Base-by-base conservation (phyloP, 1,140 invertebrate species). In the Drosophila aff. region DNA sequence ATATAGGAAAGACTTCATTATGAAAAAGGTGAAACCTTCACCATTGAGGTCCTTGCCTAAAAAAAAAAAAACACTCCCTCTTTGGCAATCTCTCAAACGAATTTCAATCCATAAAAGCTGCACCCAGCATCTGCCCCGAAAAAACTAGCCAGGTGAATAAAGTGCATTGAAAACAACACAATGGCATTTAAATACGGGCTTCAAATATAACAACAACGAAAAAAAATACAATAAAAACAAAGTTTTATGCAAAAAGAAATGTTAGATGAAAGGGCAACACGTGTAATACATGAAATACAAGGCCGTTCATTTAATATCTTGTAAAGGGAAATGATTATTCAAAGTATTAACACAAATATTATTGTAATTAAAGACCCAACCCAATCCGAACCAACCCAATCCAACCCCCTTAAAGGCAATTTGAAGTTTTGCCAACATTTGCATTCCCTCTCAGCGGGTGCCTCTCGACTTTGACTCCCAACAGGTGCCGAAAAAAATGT, bases 321-420 rank as follows among this genome's bases (percentile, higher is more conserved):
- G 53, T 57, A 57, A 55, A n/a, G 53, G 36, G 15, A 36, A 57
- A 26, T 41, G 33, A 40, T 26, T 40, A 57, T 57, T 23, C 40
- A 57, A 40, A 23, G 36, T 26, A n/a, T 40, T 23, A 40, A n/a
- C 40, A 33, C 31, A 26, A 60, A 44, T 62, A 36, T 28, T 63
- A 15, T 40, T 36, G 33, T 58, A 73, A 72, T 73, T 73, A 72
- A 73, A 43, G 53, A 26, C 36, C 53, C 53, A 57, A 40, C 50
- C 50, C 49, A 57, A 16, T 2, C 21, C 21, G 40, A 31, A 2
- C 21, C 11, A 23, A 47, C 38, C 16, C 41, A 43, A 50, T 53
- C 38, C 26, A 71, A 31, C 33, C 68, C 49, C 50, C 38, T 36
- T 31, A 38, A 60, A 28, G n/a, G 3, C 9, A 28, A 52, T 72